Evolutionary conservation across 2,888 invertebrate species (phyloP), one percentile per base, ranked within the genome.

Genomic region (Apeira syringaria): DNA sequence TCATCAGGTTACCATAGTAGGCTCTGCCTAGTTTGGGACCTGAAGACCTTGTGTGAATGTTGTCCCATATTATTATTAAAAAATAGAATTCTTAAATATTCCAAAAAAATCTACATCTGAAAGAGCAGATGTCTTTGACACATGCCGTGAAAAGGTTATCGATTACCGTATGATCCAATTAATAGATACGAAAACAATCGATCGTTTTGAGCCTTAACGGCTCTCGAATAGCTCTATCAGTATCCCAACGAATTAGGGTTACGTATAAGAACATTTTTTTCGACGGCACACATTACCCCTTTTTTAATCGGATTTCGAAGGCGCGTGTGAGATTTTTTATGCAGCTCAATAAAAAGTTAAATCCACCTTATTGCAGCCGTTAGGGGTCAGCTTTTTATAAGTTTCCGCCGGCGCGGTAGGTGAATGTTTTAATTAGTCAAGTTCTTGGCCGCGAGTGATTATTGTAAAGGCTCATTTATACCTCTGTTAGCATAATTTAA

Each of bases 81-180:
- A n/a, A n/a, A n/a, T n/a, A n/a, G n/a, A n/a, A n/a, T n/a, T n/a
- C n/a, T n/a, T n/a, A n/a, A n/a, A n/a, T n/a, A 15, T 15, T 3
- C 4, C 2, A n/a, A 11, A 31, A 31, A 10, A 30, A 9, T 24
- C 24, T 17, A 8, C 9, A 60, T 30, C 59, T 60, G 44, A 60
- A 62, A 60, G 64, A 73, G 83, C 89, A 89, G 89, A 84, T 89
- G 89, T 68, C 69, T 56, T 29, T 72, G 64, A 73, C 83, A 84
- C 81, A 80, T 83, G 79, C 80, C 65, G 64, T 53, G 61, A 59
- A 73, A 74, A 76, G 77, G 80, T 87, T 84, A 89, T 89, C 86
- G 88, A 87, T 89, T 84, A 85, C 78, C 74, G 78, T 81, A 75
- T 76, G 81, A 89, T 87, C 88, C 87, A 88, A 89, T 89, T 89